Evolutionary conservation across 2,888 invertebrate species (phyloP).

Genomic region (Drosophila lutescens): DNA sequence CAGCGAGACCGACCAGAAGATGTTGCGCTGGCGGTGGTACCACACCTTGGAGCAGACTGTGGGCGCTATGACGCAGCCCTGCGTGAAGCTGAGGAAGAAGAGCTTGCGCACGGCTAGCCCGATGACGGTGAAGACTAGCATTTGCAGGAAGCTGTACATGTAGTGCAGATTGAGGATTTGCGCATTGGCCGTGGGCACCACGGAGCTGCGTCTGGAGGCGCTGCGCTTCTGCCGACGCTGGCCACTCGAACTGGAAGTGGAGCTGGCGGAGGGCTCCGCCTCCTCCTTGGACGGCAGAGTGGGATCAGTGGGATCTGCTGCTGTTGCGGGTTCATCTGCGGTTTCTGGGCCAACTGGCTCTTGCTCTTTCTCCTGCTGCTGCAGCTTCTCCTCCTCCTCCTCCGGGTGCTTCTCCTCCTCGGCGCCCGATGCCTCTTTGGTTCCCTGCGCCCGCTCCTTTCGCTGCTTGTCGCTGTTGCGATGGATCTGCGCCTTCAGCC

Average conservation of each 20-base stretch:
- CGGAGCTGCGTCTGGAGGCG: slow-evolving; percentile 45
- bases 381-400: neutral
- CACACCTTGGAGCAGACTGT: slow-evolving; percentile 87
- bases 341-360: slow-evolving; percentile 1
- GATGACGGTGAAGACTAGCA: slow-evolving; percentile 86
- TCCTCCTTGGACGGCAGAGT: slow-evolving; percentile 53
- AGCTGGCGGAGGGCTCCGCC: neutral
- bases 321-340: neutral
- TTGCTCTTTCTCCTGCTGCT: neutral
- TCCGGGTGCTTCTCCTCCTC: neutral
- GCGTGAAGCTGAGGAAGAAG: slow-evolving; percentile 83
- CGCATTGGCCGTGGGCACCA: slow-evolving; percentile 52
- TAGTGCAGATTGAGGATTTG: slow-evolving; percentile 78
- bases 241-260: slow-evolving; percentile 14
- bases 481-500: slow-evolving; percentile 82
- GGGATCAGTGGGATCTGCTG: slow-evolving; percentile 29
- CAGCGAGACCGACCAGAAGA: slow-evolving; percentile 84
- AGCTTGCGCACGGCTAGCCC: slow-evolving; percentile 82
- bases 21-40: slow-evolving; percentile 84
- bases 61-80: slow-evolving; percentile 87
- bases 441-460: slow-evolving; percentile 65
- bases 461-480: slow-evolving; percentile 72
- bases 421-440: slow-evolving; percentile 22
- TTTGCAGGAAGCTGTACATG: slow-evolving; percentile 90
- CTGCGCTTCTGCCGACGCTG: slow-evolving; percentile 11